phyloP scores from a whole-genome alignment of 2,797 vertebrate species.

The Manis pentadactyla region DNA sequence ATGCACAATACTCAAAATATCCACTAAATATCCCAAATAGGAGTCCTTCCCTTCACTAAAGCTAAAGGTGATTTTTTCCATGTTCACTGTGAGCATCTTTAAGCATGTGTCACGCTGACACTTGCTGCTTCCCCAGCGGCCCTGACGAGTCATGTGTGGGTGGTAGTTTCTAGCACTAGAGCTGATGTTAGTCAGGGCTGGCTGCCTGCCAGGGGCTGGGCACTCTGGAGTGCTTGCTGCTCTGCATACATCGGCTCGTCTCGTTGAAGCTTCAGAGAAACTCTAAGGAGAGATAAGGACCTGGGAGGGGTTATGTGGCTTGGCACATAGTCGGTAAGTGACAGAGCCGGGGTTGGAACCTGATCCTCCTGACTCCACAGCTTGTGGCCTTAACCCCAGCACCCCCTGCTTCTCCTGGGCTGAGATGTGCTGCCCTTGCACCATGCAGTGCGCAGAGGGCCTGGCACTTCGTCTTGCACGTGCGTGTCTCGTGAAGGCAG shows the following conservation, averaged over 20 bases:
- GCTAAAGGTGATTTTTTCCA: no score
- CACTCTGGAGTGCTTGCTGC: not conserved
- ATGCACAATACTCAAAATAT: rapidly evolving
- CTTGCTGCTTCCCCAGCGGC: not conserved
- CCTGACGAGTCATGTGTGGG: rapidly evolving
- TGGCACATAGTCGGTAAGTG: not conserved
- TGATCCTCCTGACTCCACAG: not conserved
- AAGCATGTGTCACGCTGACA: not conserved
- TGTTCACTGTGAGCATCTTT: not conserved
- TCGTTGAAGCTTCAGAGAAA: rapidly evolving
- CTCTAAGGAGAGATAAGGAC: not conserved
- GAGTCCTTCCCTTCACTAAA: not conserved
- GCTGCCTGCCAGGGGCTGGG: not conserved
- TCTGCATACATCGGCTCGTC: not conserved
- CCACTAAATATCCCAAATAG: not conserved
- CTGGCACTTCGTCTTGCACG: not conserved
- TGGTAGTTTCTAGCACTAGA: not conserved
- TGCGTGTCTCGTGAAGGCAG: rapidly evolving
- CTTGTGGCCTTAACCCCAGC: not conserved
- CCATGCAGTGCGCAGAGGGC: no score
- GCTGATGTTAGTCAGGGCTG: not conserved
- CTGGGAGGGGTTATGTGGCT: not conserved
- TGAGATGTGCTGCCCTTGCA: not conserved
- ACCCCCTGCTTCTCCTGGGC: not conserved
- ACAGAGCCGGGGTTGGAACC: not conserved